A percentile compares a stretch with the other conserved stretches of the same genome.
phyloP scores from a whole-genome alignment of 2,888 invertebrate genomes.

The Elegia similella region DNA sequence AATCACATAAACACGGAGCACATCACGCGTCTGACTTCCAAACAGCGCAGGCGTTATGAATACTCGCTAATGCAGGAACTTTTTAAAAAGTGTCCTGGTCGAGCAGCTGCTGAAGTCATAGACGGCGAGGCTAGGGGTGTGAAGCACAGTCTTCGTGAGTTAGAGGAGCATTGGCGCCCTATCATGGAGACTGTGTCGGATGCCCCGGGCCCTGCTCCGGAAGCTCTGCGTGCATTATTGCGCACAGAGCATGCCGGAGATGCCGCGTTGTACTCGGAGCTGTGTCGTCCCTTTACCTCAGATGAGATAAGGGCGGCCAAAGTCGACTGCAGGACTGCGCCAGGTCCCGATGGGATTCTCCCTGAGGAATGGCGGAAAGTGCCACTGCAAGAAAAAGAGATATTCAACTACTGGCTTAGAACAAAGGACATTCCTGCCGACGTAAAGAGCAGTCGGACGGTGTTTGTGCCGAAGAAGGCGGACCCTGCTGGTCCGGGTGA shows the following conservation, averaged over 20 bases:
- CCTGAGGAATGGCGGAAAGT: not conserved
- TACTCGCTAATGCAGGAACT: not conserved
- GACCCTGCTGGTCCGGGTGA: not conserved
- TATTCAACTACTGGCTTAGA: not conserved
- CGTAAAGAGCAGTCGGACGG: conserved; percentile 25
- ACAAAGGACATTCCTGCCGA: not conserved
- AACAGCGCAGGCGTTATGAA: not conserved
- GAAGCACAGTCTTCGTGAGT: not conserved
- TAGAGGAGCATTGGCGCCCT: not conserved
- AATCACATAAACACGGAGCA: not conserved
- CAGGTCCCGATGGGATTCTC: not conserved
- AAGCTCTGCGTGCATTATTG: not conserved
- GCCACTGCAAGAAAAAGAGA: not conserved
- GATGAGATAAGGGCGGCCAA: not conserved
- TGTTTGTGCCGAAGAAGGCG: not conserved
- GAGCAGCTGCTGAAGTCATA: not conserved
- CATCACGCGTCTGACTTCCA: not conserved
- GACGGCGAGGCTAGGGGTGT: not conserved
- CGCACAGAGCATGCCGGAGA: not conserved
- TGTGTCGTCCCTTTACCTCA: not conserved
- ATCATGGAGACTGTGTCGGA: conserved; percentile 1
- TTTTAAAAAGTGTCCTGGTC: not conserved
- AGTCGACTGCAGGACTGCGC: not conserved
- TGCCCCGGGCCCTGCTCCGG: not conserved
- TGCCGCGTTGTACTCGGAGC: too few relatives aligned